Evolutionary conservation across 2,797 vertebrate genomes (phyloP).

Genomic region (Botia almorhae): DNA sequence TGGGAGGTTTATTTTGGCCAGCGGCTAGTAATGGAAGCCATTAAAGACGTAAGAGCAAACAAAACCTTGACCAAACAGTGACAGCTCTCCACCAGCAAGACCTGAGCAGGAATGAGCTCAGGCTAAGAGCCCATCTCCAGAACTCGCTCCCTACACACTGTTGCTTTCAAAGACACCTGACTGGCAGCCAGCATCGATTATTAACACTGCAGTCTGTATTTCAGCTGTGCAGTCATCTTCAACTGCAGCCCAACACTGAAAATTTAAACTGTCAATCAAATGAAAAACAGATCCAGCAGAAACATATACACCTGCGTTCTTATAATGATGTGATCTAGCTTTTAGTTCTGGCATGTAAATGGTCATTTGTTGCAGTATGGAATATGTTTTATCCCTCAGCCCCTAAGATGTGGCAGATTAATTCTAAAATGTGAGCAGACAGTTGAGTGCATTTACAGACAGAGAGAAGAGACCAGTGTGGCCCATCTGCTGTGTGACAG

Average conservation of each 20-base stretch:
- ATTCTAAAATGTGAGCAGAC: conserved; percentile 21
- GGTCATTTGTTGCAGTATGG: not conserved
- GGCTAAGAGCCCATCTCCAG: not conserved
- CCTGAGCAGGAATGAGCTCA: not conserved
- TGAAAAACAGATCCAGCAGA: not conserved
- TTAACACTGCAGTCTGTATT: conserved; percentile 15
- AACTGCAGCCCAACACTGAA: not conserved
- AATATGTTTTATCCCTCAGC: not conserved
- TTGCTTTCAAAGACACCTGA: conserved; percentile 18
- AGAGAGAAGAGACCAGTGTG: conserved; percentile 27
- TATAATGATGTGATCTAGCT: not conserved
- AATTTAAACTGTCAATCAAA: conserved; percentile 7
- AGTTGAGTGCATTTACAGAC: conserved; percentile 22
- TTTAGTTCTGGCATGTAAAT: not conserved
- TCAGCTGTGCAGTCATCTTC: conserved; percentile 3
- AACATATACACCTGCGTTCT: not conserved
- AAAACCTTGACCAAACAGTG: not conserved
- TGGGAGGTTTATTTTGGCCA: conserved; percentile 14
- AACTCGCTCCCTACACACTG: not conserved
- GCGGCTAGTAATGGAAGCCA: not conserved
- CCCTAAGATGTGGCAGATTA: conserved; percentile 4
- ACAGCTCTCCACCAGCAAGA: not conserved
- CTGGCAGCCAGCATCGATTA: conserved; percentile 13
- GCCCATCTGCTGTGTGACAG: conserved; percentile 49
- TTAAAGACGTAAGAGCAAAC: conserved; percentile 35